Evolutionary conservation across 2,888 invertebrate species (phyloP), one percentile per base, ranked within the genome.

Genomic region (Chymomyza amoena): DNA sequence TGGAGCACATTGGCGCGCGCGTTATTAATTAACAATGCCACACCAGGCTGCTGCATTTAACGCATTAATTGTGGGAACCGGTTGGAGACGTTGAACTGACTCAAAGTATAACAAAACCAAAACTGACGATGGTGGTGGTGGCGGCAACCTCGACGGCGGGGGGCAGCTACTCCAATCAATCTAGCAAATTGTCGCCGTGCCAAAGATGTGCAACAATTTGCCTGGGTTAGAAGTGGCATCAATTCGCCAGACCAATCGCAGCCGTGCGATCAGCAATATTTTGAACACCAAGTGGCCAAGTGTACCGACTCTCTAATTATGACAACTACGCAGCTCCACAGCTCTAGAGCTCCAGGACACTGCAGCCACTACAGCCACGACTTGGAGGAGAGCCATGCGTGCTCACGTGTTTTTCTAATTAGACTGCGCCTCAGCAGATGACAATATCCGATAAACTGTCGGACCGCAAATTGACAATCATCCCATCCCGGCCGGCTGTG

Each of bases 1-100:
- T n/a, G 39, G 13, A 16, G 39, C n/a, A 45, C n/a, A 32, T 59
- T 18, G 50, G 15, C 39, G 66, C 52, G 79, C 84, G 79, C 84
- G 82, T 78, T 83, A 85, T 85, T 85, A 84, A 87, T 87, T 87
- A 87, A 79, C 83, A 84, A 87, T 88, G 83, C 88, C 84, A 88
- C 85, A 84, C 87, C 88, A 87, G 78, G 78, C 81, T 75, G 76
- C 73, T 77, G 74, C 87, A 85, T 83, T 87, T 88, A 88, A 78
- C 87, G 78, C 87, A 84, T 85, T 87, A 84, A 85, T 85, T 86
- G 84, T 80, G 71, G 39, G 13, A 78, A 83, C 84, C 80, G 81
- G 83, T 84, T 80, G 20, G 39, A 45, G 39, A 10, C 39, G 39
- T 13, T 45, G 39, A 45, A 45, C 57, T 13, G 13, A 57, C 20